Evolutionary conservation across 2,113 vertebrate species (phyloP), one percentile per base, ranked within the genome.

Genomic region (Coptodon rendalli): DNA sequence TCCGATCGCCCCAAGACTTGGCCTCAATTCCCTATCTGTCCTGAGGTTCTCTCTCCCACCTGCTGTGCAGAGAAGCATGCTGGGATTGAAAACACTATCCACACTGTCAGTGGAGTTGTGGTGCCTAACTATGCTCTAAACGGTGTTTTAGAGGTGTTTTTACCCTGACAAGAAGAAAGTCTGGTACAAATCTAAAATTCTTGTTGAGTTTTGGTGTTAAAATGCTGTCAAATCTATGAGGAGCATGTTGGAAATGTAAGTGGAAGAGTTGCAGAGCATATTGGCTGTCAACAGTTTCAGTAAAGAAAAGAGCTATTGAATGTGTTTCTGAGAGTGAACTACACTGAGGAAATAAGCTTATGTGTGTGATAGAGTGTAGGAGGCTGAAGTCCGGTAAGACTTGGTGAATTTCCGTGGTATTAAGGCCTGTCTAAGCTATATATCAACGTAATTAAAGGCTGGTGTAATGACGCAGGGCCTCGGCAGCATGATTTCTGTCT

Each of bases 401-500:
- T 96, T 94, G 96, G 96, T 97, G 96, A 96, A 96, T 97, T 96
- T 97, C 97, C 96, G 96, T 87, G 87, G 89, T 83, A 91, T 91
- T 73, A 19, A 63, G 89, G 71, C 90, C 82, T 73, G 68, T 90
- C 97, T 96, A 95, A 94, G 98, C 97, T 97, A 97, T 99, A 99
- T 97, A 98, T 99, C 98, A 98, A 97, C 96, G 97, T 99, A 99
- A 99, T 99, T 99, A 99, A 98, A 98, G 98, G 97, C 97, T 93
- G 97, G 97, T 97, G 98, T 99, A 99, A 99, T 99, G 98, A 98
- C 97, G 98, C 98, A 97, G 97, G 97, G 97, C 98, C 98, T 97
- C 97, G 96, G 97, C 97, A 98, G 99, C 99, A 98, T 98, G 98
- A 99, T 99, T 98, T 98, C 98, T 98, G 98, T 99, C 98, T 98